Base-by-base conservation (phyloP, 2,888 invertebrate species). In the Meghimatium bilineatum region DNA sequence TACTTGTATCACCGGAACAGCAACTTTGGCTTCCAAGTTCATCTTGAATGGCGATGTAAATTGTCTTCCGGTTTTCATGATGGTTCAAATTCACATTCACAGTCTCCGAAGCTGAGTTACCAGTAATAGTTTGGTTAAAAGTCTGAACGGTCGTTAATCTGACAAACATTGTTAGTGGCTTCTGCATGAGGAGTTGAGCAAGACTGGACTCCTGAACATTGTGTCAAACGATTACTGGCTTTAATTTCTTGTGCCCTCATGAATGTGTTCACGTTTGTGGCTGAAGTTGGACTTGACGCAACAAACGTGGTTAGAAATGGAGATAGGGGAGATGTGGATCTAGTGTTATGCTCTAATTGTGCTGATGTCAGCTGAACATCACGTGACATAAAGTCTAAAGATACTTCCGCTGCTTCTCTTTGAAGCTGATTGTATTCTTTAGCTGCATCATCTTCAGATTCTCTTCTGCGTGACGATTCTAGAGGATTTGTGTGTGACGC, bases 381-480 rank as follows among this genome's bases (percentile, higher is more conserved):
- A 8, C 66, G 66, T 67, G 76, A 82, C 76, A 82, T 69, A 36
- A 82, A 77, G 38, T 82, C 77, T 32, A 77, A 49, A n/a, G 82
- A 77, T 14, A 82, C 34, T 32, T 77, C 69, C 1, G 82, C 82
- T 8, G 82, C 82, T 32, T 77, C 74, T 66, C 49, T 49, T 32
- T 82, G 67, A 8, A 82, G 67, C 34, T 77, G 6, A 10, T 67
- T 56, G 36, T 52, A 82, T 14, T 82, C 76, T 26, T 56, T 76
- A 23, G 38, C 77, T 12, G 67, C 77, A 17, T 38, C 82, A 20
- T 66, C 44, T 29, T 74, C 75, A 17, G 69, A 23, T 0, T 66
- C 66, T 14, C 23, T 23, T 1, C 8, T 26, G 66, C 8, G 3
- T 23, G 67, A 67, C 38, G 79, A 44, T 10, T 67, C 29, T 34